Evolutionary conservation across 1,140 invertebrate genomes (phyloP).

Genomic region (Drosophila truncata): DNA sequence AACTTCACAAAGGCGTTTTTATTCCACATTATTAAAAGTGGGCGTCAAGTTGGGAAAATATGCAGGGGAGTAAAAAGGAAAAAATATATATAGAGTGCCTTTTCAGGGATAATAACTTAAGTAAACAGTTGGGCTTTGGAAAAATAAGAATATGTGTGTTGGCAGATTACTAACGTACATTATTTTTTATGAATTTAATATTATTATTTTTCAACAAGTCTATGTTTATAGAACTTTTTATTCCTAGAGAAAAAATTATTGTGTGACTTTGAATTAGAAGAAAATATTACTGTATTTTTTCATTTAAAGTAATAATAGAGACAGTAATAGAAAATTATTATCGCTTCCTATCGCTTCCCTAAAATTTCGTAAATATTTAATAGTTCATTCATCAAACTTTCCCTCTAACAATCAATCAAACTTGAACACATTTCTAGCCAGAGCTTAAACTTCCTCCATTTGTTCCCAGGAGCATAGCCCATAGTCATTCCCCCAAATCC

Average conservation of each 20-base stretch:
- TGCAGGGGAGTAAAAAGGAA: slow-evolving; percentile 1
- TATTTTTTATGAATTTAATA: neutral
- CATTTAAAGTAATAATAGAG: too few species aligned
- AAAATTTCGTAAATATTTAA: neutral
- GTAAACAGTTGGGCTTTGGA: slow-evolving; percentile 16
- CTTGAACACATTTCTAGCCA: neutral
- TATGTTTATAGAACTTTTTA: neutral
- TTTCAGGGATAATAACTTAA: slow-evolving; percentile 20
- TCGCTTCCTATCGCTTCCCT: too few species aligned
- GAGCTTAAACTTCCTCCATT: neutral
- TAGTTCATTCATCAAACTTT: neutral
- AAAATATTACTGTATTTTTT: too few species aligned
- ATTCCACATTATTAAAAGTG: slow-evolving; percentile 56
- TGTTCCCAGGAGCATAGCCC: neutral
- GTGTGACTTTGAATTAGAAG: neutral
- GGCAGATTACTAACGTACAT: neutral
- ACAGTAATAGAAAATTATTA: too few species aligned
- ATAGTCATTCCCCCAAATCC: slow-evolving; percentile 1
- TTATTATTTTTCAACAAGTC: neutral
- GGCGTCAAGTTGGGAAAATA: slow-evolving; percentile 16
- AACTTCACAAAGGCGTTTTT: slow-evolving; percentile 52
- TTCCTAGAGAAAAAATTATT: neutral
- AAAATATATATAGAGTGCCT: slow-evolving; percentile 31
- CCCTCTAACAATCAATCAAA: slow-evolving; percentile 21
- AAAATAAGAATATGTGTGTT: neutral